Percentiles rank a stretch among this genome's conserved stretches.
Evolutionary conservation across 2,797 vertebrate species (phyloP).

Genomic region (Micropoecilia bifurca): DNA sequence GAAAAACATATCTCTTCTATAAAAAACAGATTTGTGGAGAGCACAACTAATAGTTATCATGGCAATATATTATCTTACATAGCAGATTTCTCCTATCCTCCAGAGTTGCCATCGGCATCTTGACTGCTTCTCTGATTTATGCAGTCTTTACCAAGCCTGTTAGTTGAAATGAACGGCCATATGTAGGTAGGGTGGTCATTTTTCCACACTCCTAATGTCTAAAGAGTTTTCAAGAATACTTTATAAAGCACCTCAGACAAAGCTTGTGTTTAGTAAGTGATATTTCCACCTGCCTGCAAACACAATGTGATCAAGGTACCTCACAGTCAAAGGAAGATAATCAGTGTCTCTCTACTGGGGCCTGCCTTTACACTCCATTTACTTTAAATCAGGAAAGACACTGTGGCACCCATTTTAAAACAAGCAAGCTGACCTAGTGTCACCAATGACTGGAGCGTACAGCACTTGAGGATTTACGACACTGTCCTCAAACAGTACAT

Average conservation of each 20-base stretch:
- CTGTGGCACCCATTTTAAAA: constrained; percentile 60
- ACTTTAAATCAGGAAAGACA: constrained; percentile 47
- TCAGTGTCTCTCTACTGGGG: constrained; percentile 41
- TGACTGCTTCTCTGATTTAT: background rate
- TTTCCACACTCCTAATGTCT: background rate
- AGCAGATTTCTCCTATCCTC: background rate
- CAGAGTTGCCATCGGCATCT: background rate
- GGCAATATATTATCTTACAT: background rate
- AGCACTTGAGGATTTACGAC: constrained; percentile 73
- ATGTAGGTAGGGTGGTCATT: background rate
- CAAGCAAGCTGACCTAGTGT: constrained; percentile 69
- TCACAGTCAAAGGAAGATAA: constrained; percentile 70
- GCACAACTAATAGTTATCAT: background rate
- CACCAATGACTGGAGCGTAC: constrained; percentile 61
- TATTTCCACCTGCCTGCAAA: constrained; percentile 66
- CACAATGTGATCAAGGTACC: constrained; percentile 58
- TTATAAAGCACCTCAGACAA: background rate
- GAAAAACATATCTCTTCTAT: background rate
- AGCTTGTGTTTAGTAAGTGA: constrained; percentile 31
- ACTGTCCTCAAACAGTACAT: constrained; percentile 79
- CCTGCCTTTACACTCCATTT: constrained; percentile 45
- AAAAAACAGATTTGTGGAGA: background rate
- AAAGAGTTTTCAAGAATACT: background rate
- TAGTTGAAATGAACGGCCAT: background rate
- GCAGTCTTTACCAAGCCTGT: background rate